These are phyloP conservation scores for Prietella phreatophila DNA, from an alignment of 2,113 vertebrate genomes.

Conservation along the genomic window DNA sequence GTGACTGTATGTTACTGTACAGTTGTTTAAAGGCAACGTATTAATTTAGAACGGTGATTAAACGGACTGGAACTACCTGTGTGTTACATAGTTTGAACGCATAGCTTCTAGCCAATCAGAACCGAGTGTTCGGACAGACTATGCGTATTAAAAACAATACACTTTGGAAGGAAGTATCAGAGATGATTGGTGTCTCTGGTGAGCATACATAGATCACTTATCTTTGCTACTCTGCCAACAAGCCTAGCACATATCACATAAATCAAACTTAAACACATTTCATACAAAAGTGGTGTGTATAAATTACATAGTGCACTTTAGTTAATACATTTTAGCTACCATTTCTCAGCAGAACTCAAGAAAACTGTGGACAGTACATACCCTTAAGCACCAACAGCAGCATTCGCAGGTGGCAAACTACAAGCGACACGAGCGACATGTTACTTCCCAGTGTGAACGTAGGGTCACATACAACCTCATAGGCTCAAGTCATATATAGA, in stretches of 20 bases:
- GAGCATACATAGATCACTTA: too few species aligned
- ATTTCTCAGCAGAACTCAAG: not conserved
- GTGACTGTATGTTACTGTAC: too few species aligned
- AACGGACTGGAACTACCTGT: too few species aligned
- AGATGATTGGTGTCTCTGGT: not conserved
- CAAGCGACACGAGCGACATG: not conserved
- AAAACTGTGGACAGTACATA: not conserved
- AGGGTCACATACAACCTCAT: not conserved
- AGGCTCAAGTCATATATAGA: not conserved
- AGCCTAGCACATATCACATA: not conserved
- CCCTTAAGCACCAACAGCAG: not conserved
- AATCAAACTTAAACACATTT: not conserved
- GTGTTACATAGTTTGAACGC: too few species aligned
- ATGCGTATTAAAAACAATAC: not conserved
- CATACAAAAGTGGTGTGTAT: not conserved
- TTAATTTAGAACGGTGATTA: too few species aligned
- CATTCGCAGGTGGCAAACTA: not conserved
- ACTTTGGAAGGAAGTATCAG: not conserved
- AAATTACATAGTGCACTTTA: not conserved
- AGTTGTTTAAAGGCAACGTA: too few species aligned
- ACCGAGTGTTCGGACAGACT: too few species aligned
- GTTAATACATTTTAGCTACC: not conserved
- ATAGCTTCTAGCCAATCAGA: too few species aligned
- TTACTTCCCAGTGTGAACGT: not conserved
- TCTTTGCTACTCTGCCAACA: not conserved